Evolutionary conservation across 2,113 vertebrate genomes (phyloP), one percentile per base, ranked within the genome.

Genomic region (Macaca nemestrina): DNA sequence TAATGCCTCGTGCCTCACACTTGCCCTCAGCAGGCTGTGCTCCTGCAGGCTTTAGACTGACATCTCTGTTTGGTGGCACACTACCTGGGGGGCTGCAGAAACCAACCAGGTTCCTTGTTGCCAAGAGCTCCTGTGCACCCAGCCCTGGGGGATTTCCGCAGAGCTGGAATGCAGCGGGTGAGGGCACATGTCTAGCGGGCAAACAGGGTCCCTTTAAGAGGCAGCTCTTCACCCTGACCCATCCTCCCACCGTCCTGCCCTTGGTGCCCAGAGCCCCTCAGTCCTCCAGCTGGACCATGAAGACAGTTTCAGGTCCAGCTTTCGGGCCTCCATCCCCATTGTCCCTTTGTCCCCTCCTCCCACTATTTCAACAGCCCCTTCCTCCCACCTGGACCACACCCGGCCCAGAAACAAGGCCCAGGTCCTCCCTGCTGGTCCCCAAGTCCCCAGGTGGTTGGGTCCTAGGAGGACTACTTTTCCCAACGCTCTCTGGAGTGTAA

Each of bases 171-270:
- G 30, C 67, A 90, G 25, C 13, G 38, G 52, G 50, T 5, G 22
- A 52, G 25, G 45, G 81, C 48, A 87, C 23, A 6, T 22, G 38
- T 59, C 50, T 38, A 14, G 12, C 40, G 38, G 38, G 50, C 23
- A 4, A 50, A 90, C 94, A 79, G 90, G 68, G 78, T 96, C 95
- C 96, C 97, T 97, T 96, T 70, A 91, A 93, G 95, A 78, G 52
- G 59, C 88, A 85, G 88, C 45, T 73, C 81, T 90, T 73, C 52
- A 61, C 75, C 61, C n/a, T 13, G 25, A 52, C 57, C 27, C 43
- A 3, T 64, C 23, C 45, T 9, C 6, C 88, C 50, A 30, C 45
- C 11, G 10, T 79, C 61, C 92, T 20, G 2, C 3, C 89, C 50
- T 50, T 73, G 30, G 61, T 6, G n/a, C 93, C 75, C 68, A 4